Evolutionary conservation across 2,797 vertebrate species (phyloP).

Genomic region (Uromys caudimaculatus): DNA sequence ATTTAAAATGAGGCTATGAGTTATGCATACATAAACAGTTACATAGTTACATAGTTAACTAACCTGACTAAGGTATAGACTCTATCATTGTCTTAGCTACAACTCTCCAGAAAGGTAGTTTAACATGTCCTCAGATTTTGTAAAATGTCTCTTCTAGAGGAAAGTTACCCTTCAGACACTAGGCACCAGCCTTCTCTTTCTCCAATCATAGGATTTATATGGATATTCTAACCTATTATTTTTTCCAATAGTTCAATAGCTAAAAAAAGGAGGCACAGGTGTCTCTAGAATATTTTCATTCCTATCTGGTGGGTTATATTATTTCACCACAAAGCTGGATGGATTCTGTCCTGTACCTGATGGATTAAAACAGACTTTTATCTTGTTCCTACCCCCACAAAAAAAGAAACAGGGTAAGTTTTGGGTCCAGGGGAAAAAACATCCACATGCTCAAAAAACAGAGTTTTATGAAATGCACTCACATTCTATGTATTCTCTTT

Average conservation of each 20-base stretch:
- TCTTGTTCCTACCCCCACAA: not conserved
- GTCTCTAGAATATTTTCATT: not conserved
- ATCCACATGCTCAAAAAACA: too few species aligned
- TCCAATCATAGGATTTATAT: too few species aligned
- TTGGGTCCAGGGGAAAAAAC: not conserved
- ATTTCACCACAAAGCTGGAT: not conserved
- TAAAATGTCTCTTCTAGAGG: not conserved
- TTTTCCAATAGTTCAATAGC: too few species aligned
- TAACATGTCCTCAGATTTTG: not conserved
- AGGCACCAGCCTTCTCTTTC: not conserved
- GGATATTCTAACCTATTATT: not conserved
- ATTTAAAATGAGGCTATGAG: not conserved
- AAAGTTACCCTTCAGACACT: not conserved
- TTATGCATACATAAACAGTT: not conserved
- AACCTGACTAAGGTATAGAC: not conserved
- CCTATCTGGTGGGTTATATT: not conserved
- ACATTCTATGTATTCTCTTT: not conserved
- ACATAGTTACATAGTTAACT: too few species aligned
- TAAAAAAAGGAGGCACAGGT: not conserved
- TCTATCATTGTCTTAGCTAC: too few species aligned
- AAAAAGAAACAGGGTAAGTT: not conserved
- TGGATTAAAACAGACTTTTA: not conserved
- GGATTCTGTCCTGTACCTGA: not conserved
- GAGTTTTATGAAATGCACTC: not conserved
- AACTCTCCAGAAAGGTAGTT: not conserved